Percentiles rank a stretch among this genome's conserved stretches.
phyloP scores from a whole-genome alignment of 2,888 invertebrate genomes.

The Gymnosoma rotundatum region DNA sequence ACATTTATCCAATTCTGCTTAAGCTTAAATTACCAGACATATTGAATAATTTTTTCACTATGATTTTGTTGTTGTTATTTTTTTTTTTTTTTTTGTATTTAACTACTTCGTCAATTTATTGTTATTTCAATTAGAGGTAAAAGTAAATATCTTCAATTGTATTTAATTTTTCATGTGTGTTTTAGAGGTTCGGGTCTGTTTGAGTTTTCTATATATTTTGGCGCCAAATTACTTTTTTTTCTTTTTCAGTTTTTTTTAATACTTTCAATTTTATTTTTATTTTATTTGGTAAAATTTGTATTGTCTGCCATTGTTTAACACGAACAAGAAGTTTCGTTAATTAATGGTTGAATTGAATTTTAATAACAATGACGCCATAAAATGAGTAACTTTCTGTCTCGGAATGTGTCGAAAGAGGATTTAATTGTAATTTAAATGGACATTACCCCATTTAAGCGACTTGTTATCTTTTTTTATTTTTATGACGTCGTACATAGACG shows the following conservation, averaged over 20 bases:
- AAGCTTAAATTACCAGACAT: too few species aligned
- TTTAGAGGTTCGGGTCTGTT: background rate
- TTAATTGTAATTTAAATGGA: constrained; percentile 12
- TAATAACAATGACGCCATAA: constrained; percentile 46
- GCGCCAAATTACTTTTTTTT: constrained; percentile 32
- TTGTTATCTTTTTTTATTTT: background rate
- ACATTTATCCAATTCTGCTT: too few species aligned
- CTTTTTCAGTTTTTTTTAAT: background rate
- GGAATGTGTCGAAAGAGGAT: constrained; percentile 18
- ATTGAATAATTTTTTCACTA: too few species aligned
- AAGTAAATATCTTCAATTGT: constrained; percentile 23
- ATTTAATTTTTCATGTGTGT: background rate
- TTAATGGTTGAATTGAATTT: constrained; percentile 48
- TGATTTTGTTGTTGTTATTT: background rate
- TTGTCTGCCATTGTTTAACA: constrained; percentile 25
- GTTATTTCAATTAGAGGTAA: constrained; percentile 14
- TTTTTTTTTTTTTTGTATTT: constrained; percentile 2
- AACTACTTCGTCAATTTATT: constrained; percentile 5
- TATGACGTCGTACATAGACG: background rate
- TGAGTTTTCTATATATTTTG: constrained; percentile 14
- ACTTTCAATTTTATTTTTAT: background rate
- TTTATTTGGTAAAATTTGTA: constrained; percentile 1
- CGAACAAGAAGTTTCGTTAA: constrained; percentile 39
- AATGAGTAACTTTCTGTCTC: constrained; percentile 28
- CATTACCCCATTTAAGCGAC: background rate